phyloP scores from a whole-genome alignment of 2,797 vertebrate genomes.

The Notamacropus eugenii region DNA sequence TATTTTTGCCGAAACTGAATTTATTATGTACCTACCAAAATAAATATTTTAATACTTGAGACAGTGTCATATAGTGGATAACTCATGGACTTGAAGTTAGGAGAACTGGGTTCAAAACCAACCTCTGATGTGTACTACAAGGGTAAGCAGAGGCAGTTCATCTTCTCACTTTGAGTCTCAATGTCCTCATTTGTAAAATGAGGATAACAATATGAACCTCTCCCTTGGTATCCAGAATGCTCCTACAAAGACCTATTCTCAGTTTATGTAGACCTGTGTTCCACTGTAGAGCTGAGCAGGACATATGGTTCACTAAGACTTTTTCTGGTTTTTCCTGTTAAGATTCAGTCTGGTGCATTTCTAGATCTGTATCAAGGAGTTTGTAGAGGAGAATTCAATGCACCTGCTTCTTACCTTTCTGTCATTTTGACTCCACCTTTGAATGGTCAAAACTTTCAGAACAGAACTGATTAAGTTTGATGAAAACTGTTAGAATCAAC shows the following conservation, averaged over 20 bases:
- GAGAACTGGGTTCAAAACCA: neutral
- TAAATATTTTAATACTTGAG: neutral
- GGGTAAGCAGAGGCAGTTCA: neutral
- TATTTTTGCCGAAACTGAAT: neutral
- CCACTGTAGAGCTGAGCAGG: neutral
- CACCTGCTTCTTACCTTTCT: neutral
- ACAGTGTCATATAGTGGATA: neutral
- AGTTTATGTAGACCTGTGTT: neutral
- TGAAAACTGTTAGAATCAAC: neutral
- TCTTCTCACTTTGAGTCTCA: neutral
- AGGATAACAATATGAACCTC: neutral
- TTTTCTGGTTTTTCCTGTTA: neutral
- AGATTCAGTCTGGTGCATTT: neutral
- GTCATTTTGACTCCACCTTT: neutral
- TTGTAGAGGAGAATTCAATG: neutral
- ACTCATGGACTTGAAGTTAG: neutral
- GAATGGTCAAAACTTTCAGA: neutral
- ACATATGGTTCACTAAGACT: neutral
- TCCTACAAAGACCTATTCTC: neutral
- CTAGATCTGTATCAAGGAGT: neutral
- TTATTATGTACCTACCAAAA: neutral
- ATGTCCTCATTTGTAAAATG: neutral
- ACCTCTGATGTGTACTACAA: neutral
- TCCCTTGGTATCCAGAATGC: neutral
- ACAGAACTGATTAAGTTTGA: neutral